Base-by-base conservation (phyloP, 2,888 invertebrate genomes). In the Panzeria rudis region DNA sequence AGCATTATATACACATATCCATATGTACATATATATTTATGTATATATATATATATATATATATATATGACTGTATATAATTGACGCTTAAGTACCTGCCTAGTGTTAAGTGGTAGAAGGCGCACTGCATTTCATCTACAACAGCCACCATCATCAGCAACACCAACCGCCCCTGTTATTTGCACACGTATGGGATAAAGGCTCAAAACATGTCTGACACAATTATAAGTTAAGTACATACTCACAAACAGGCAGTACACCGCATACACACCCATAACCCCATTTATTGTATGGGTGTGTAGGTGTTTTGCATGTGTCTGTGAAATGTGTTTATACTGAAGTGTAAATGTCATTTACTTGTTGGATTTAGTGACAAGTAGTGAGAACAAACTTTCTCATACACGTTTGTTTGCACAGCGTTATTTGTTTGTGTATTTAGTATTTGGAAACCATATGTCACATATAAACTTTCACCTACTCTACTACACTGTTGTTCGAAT, bases 301-400 rank as follows among this genome's bases (percentile, higher is more conserved):
- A 25, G 23, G 8, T 44, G 29, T 44, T 7, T 41, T 15, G n/a
- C 11, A 29, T 59, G 29, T 61, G 29, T 61, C 38, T 59, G 59
- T 52, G 50, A 56, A 32, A 50, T 81, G 29, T 73, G n/a, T 52
- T 75, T 32, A 35, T 47, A 59, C 54, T 75, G 52, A 75, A 81
- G 68, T 68, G 68, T 76, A 81, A 75, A 69, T 69, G 81, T 75
- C 75, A 81, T 69, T 73, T 54, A 81, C 81, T 69, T 75, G 81
- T 81, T 81, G 68, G 75, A 75, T 68, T 81, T 68, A 47, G 68
- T 68, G 81, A 81, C 81, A 75, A 68, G 50, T 68, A 73, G 73
- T 61, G 35, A 50, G 23, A 59, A 59, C 35, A 56, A 87, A 87
- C 88, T 38, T 50, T 20, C 25, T 8, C 32, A 17, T 8, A 62